Percentiles rank a stretch among this genome's conserved stretches.
These are phyloP conservation scores for Ibidorhyncha struthersii DNA, from an alignment of 2,113 vertebrate genomes.

Conservation along the genomic window DNA sequence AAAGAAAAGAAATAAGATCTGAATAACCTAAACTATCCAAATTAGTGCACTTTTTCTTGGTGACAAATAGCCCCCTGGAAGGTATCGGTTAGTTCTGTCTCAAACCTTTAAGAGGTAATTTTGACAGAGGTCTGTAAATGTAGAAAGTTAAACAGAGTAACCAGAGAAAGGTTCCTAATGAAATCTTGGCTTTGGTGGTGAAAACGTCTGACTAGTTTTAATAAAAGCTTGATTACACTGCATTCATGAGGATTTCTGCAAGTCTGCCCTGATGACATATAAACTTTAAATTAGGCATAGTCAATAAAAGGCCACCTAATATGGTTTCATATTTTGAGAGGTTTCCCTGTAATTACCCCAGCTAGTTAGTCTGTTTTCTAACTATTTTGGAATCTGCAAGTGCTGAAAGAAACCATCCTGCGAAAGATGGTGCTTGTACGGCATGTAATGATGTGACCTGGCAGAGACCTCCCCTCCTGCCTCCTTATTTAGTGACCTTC, in stretches of 20 bases:
- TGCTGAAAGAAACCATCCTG: neutral
- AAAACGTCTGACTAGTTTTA: slow-evolving; percentile 26
- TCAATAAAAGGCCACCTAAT: slow-evolving; percentile 41
- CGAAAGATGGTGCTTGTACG: neutral
- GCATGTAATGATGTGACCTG: neutral
- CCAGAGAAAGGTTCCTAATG: slow-evolving; percentile 50
- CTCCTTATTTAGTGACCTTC: neutral
- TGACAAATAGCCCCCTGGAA: slow-evolving; percentile 24
- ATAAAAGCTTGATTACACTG: slow-evolving; percentile 22
- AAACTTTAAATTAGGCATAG: slow-evolving; percentile 27
- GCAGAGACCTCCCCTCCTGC: neutral
- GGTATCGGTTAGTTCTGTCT: slow-evolving; percentile 13
- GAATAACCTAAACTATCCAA: neutral
- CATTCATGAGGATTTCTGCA: slow-evolving; percentile 30
- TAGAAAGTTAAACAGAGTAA: slow-evolving; percentile 41
- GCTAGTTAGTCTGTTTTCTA: slow-evolving; percentile 16
- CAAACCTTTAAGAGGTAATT: slow-evolving; percentile 32
- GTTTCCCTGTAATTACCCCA: neutral
- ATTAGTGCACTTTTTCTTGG: neutral
- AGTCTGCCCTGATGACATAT: slow-evolving; percentile 46
- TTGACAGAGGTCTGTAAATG: slow-evolving; percentile 31
- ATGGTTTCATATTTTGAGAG: neutral
- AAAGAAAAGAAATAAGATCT: neutral
- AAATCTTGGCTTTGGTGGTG: slow-evolving; percentile 31
- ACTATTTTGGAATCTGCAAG: neutral